Evolutionary conservation across 2,113 vertebrate species (phyloP).

Genomic region (Tenrec ecaudatus): DNA sequence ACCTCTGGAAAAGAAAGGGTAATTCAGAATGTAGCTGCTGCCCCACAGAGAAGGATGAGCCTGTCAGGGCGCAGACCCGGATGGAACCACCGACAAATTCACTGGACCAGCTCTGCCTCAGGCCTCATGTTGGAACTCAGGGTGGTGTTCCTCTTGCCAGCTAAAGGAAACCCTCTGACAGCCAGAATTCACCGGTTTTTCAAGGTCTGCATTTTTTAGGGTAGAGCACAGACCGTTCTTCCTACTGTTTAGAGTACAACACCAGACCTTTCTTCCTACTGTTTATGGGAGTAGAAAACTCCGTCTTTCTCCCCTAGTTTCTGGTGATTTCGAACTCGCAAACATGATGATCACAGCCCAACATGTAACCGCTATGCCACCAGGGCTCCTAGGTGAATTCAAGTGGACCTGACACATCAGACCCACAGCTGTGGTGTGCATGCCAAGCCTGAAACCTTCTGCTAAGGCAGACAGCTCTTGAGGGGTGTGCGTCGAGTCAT

Average conservation of each 20-base stretch:
- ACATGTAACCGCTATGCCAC: no score
- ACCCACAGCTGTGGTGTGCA: not conserved
- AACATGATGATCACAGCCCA: no score
- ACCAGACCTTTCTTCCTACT: not conserved
- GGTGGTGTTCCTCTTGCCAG: no score
- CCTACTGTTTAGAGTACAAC: no score
- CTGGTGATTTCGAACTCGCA: no score
- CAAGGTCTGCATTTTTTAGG: not conserved
- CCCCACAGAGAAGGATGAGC: constrained; percentile 88
- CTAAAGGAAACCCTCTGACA: not conserved
- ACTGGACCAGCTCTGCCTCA: constrained; percentile 32
- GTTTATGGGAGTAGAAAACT: no score
- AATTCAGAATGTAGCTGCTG: constrained; percentile 84
- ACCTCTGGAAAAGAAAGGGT: constrained; percentile 91
- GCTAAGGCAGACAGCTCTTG: not conserved
- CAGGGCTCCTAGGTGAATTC: not conserved
- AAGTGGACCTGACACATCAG: not conserved
- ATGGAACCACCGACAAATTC: no score
- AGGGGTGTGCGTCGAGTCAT: not conserved
- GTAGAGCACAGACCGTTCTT: not conserved
- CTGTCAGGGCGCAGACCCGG: no score
- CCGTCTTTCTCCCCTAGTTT: no score
- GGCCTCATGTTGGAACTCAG: constrained; percentile 83
- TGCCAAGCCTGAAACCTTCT: not conserved
- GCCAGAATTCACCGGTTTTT: not conserved